A percentile compares a stretch with the other conserved stretches of the same genome.
phyloP scores from a whole-genome alignment of 1,140 invertebrate genomes.

The Drosophila pruinosa region DNA sequence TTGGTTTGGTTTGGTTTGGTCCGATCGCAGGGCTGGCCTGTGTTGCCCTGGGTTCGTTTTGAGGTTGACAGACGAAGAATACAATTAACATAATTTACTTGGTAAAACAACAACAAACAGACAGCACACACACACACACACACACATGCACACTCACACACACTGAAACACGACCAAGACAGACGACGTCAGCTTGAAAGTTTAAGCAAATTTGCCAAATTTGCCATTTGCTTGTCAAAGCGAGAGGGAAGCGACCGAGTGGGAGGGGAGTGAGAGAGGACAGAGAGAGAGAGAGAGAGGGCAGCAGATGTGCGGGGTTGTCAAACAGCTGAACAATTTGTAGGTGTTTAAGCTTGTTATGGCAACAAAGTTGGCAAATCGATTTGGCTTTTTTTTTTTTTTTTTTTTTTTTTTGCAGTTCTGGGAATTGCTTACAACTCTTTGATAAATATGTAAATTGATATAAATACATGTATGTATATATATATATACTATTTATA shows the following conservation, averaged over 20 bases:
- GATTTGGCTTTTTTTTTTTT: constrained; percentile 35
- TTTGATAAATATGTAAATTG: background rate
- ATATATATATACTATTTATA: background rate
- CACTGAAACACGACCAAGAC: constrained; percentile 51
- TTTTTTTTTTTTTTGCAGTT: constrained; percentile 12
- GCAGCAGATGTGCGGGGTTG: constrained; percentile 18
- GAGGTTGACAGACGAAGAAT: constrained; percentile 66
- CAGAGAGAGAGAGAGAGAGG: background rate
- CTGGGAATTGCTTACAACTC: constrained; percentile 23
- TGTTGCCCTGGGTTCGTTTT: constrained; percentile 4
- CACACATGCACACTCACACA: background rate
- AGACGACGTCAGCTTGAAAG: constrained; percentile 51
- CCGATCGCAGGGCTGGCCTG: constrained; percentile 2
- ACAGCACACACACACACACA: constrained; percentile 3
- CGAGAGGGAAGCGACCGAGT: no score
- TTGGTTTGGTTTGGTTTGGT: background rate
- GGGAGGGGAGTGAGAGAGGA: background rate
- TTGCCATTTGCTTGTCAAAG: constrained; percentile 33
- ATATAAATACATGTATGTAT: background rate
- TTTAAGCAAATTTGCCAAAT: constrained; percentile 73
- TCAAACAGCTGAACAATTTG: constrained; percentile 22
- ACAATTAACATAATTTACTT: constrained; percentile 79
- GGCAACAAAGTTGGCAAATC: constrained; percentile 51
- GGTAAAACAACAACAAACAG: constrained; percentile 52
- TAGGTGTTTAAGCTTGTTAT: constrained; percentile 33